Base-by-base conservation (phyloP, 2,888 invertebrate species). In the Caenorhabditis afra region DNA sequence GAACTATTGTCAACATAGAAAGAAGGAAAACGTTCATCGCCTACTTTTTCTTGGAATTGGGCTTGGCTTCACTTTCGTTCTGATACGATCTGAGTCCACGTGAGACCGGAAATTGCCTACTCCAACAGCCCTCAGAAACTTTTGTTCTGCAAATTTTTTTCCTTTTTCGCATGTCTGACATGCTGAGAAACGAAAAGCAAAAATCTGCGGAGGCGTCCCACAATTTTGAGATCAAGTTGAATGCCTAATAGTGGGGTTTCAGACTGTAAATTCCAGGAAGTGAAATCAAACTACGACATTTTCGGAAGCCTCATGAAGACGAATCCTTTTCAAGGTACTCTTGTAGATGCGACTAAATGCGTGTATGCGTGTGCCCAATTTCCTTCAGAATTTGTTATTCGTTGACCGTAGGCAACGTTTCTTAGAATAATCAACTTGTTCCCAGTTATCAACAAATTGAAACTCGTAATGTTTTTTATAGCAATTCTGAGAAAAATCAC, bases 321-420 rank as follows among this genome's bases (percentile, higher is more conserved):
- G 29, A 29, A 3, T 29, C 29, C 7, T 29, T 29, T 29, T 29
- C 29, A 29, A 5, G 29, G 29, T 5, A 3, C 29, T 29, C 29
- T 29, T 3, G 7, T 29, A 29, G 7, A 29, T 5, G 29, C 29
- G 29, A 29, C 7, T 29, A 5, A 3, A 29, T 29, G 3, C n/a
- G n/a, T n/a, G n/a, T n/a, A n/a, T n/a, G n/a, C n/a, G n/a, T n/a
- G n/a, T n/a, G n/a, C n/a, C n/a, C n/a, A n/a, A n/a, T n/a, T n/a
- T n/a, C n/a, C 45, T 20, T 61, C 70, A 53, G 61, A 61, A 52
- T 70, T 45, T 35, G 35, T 53, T 61, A 52, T 35, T 70, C 53
- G 52, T 61, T 45, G 37, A 45, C 70, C 52, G 37, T 23, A 45
- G 16, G 12, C n/a, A 12, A n/a, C n/a, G n/a, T n/a, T n/a, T n/a